Evolutionary conservation across 2,888 invertebrate species (phyloP).

Genomic region (Cheilosia vulpina): DNA sequence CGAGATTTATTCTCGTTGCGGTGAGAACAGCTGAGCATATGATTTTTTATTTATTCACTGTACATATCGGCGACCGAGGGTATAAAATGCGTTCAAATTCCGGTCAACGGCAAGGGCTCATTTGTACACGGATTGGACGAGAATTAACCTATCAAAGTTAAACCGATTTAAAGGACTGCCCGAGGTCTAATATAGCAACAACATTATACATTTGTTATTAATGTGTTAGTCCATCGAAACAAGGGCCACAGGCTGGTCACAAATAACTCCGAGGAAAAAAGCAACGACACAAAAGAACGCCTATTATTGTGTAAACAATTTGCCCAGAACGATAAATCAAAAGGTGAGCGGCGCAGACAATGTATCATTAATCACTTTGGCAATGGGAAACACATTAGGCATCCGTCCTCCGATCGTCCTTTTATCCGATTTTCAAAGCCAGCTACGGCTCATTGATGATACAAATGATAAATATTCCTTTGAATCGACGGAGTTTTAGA

Average conservation of each 20-base stretch:
- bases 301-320: constrained; percentile 69
- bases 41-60: constrained; percentile 45
- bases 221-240: neutral
- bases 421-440: constrained; percentile 29
- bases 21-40: constrained; percentile 30
- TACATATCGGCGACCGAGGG: too few species aligned
- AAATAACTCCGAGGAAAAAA: constrained; percentile 8
- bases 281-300: constrained; percentile 17
- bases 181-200: neutral
- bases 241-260: neutral
- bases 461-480: constrained; percentile 63
- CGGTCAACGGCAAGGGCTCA: neutral
- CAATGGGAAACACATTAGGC: constrained; percentile 68
- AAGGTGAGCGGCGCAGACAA: constrained; percentile 62
- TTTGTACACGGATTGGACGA: neutral
- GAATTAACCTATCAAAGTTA: neutral
- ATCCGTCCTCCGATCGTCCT: constrained; percentile 30
- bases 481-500: constrained; percentile 31
- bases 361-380: constrained; percentile 69
- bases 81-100: constrained; percentile 3
- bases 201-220: neutral
- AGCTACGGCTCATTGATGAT: constrained; percentile 38
- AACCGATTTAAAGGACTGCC: neutral
- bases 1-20: constrained; percentile 62
- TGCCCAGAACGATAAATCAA: constrained; percentile 68